phyloP scores from a whole-genome alignment of 2,797 vertebrate species.

The Melanitta fusca region DNA sequence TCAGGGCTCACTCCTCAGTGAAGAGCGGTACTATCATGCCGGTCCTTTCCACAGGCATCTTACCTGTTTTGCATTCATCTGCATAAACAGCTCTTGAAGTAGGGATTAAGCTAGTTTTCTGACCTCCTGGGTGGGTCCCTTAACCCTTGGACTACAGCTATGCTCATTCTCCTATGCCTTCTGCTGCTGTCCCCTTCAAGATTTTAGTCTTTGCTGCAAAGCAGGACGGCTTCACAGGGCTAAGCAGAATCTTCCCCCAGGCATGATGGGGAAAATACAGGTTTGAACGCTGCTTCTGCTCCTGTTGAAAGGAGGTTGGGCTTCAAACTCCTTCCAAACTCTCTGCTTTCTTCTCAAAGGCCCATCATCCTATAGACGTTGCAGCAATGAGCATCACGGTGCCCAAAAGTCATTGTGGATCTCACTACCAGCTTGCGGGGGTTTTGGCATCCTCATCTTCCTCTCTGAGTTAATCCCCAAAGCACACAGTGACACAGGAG shows the following conservation, averaged over 20 bases:
- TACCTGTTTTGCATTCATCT: constrained; percentile 19
- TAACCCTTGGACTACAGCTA: neutral
- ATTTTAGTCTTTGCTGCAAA: neutral
- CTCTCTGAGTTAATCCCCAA: neutral
- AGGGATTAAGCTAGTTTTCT: constrained; percentile 22
- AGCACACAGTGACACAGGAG: neutral
- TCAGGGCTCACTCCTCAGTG: neutral
- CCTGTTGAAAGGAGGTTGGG: neutral
- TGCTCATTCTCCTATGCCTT: neutral
- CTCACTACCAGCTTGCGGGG: neutral
- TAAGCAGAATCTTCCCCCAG: neutral
- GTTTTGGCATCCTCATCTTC: neutral
- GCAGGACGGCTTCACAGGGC: neutral
- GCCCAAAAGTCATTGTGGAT: neutral
- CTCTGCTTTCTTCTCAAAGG: neutral
- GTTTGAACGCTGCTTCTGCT: neutral
- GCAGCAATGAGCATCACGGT: neutral
- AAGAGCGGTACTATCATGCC: neutral
- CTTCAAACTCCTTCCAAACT: neutral
- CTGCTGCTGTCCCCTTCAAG: neutral
- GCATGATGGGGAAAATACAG: neutral
- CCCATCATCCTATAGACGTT: neutral
- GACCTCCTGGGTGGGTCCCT: neutral
- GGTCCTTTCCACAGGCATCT: neutral
- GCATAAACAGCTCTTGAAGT: neutral